phyloP scores from a whole-genome alignment of 1,140 invertebrate genomes.

The Saxidomus purpurata region DNA sequence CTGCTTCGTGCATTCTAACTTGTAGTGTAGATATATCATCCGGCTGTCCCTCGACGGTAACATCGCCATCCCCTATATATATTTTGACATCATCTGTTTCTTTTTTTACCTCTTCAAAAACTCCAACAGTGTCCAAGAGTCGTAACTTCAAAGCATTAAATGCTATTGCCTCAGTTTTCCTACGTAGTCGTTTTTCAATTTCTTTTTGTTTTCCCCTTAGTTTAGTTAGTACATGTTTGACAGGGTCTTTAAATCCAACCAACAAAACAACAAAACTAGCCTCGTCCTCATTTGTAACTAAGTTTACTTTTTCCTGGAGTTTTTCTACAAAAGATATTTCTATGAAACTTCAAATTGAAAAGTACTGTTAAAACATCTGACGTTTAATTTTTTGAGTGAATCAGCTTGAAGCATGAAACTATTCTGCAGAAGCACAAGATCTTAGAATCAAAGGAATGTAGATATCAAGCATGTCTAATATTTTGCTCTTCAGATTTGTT shows the following conservation, averaged over 20 bases:
- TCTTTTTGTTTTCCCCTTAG: not conserved
- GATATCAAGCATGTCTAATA: too few relatives aligned
- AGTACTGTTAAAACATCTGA: too few relatives aligned
- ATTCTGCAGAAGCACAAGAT: too few relatives aligned
- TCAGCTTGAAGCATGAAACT: too few relatives aligned
- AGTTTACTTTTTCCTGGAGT: not conserved
- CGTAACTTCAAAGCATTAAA: not conserved
- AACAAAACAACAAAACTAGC: not conserved
- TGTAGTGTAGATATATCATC: conserved; percentile 9
- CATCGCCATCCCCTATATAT: not conserved
- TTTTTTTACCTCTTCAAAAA: not conserved
- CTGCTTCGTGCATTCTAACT: not conserved
- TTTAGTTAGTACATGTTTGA: not conserved
- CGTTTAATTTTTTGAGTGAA: too few relatives aligned
- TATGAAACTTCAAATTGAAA: too few relatives aligned
- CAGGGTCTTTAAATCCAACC: not conserved
- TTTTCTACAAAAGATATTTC: not conserved
- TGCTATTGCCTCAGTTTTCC: not conserved
- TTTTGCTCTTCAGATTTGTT: too few relatives aligned
- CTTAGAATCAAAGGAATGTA: too few relatives aligned
- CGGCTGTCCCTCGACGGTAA: not conserved
- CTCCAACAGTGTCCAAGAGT: not conserved
- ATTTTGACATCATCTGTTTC: not conserved
- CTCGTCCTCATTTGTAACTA: not conserved
- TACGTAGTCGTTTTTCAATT: not conserved